Percentiles rank a stretch among this genome's conserved stretches.
These are phyloP conservation scores for Pterois miles DNA, from an alignment of 2,797 vertebrate genomes.

Conservation along the genomic window DNA sequence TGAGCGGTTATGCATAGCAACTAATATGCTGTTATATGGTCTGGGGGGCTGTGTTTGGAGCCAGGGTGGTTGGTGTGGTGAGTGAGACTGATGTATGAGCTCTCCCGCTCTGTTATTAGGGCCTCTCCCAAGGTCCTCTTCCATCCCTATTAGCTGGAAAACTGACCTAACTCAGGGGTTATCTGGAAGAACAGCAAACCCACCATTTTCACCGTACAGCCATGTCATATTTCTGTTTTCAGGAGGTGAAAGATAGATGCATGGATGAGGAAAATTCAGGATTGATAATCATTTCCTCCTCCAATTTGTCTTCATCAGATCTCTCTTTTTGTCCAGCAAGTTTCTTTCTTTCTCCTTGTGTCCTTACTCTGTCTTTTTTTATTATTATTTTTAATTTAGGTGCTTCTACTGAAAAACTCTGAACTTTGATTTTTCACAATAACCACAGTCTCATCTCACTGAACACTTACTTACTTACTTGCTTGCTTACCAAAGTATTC, in stretches of 20 bases:
- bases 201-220: conserved; percentile 33
- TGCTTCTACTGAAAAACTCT: background rate
- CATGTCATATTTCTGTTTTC: conserved; percentile 32
- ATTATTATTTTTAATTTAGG: background rate
- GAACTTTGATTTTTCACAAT: background rate
- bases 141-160: conserved; percentile 69
- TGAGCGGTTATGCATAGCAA: conserved; percentile 52
- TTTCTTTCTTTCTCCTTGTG: background rate
- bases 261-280: conserved; percentile 13
- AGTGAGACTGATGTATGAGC: conserved; percentile 72
- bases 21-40: conserved; percentile 74
- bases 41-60: conserved; percentile 70
- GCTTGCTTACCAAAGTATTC: background rate
- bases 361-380: background rate
- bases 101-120: conserved; percentile 74
- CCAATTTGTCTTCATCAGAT: conserved; percentile 22
- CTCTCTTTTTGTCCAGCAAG: background rate
- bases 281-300: conserved; percentile 34
- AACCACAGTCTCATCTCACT: background rate
- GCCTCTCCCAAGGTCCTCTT: conserved; percentile 60
- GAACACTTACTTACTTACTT: background rate
- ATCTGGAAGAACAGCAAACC: conserved; percentile 64
- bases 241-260: conserved; percentile 44
- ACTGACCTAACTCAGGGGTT: conserved; percentile 65
- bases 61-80: conserved; percentile 75